These are phyloP conservation scores for Pandemis heparana DNA, from an alignment of 2,888 invertebrate genomes.

Conservation along the genomic window DNA sequence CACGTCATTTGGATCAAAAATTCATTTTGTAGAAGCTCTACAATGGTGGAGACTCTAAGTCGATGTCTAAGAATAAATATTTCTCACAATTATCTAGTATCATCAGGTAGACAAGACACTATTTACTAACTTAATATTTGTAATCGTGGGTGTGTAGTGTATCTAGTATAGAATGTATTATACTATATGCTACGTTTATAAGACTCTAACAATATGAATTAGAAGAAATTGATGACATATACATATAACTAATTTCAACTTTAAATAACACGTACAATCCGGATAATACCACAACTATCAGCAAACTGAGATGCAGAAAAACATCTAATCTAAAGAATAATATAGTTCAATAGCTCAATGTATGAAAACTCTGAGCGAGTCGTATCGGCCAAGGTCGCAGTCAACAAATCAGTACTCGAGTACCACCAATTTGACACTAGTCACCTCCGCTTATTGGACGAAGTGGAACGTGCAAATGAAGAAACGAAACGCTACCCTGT, in stretches of 20 bases:
- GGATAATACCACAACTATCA: background rate
- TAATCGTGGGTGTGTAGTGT: no score
- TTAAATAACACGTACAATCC: background rate
- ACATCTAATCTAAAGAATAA: background rate
- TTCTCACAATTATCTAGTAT: background rate
- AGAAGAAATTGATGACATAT: background rate
- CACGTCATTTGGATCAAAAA: background rate
- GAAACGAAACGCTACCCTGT: slow-evolving; percentile 74
- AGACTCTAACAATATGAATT: no score
- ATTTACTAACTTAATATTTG: no score
- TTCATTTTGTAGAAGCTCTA: background rate
- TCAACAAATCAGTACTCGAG: slow-evolving; percentile 61
- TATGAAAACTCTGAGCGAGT: slow-evolving; percentile 48
- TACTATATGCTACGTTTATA: no score
- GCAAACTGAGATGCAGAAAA: background rate
- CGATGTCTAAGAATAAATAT: background rate
- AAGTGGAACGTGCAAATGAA: slow-evolving; percentile 83
- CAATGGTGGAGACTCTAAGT: background rate
- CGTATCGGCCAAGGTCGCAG: slow-evolving; percentile 65
- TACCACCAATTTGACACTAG: slow-evolving; percentile 75
- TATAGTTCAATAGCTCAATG: slow-evolving; percentile 48
- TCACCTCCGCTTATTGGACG: slow-evolving; percentile 79
- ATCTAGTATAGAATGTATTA: no score
- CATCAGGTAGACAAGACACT: no score
- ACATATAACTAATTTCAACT: background rate